phyloP scores from a whole-genome alignment of 2,888 invertebrate genomes.

The Epinotia bilunana region DNA sequence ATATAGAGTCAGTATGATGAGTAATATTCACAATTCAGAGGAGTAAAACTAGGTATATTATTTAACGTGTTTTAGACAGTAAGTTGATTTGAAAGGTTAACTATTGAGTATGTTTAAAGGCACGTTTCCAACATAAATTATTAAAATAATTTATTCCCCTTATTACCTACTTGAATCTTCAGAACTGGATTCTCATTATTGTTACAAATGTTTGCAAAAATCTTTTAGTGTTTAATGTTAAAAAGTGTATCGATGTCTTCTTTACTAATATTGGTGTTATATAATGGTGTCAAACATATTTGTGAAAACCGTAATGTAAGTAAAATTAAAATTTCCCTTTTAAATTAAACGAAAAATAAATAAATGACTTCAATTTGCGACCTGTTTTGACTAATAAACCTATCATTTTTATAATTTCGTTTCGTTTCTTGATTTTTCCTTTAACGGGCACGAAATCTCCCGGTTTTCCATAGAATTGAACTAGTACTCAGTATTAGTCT shows the following conservation, averaged over 20 bases:
- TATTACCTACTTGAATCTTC: background rate
- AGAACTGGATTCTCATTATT: background rate
- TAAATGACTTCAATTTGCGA: slow-evolving; percentile 14
- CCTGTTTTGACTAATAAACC: background rate
- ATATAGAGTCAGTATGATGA: too few species aligned
- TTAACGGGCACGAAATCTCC: too few species aligned
- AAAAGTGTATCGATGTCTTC: slow-evolving; percentile 8
- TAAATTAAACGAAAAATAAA: background rate
- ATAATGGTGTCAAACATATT: slow-evolving; percentile 18
- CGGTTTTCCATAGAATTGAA: too few species aligned
- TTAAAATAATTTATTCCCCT: background rate
- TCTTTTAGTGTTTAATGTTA: background rate
- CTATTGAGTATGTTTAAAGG: background rate
- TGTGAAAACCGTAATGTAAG: slow-evolving; percentile 10
- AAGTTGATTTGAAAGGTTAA: background rate
- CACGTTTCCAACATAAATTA: background rate
- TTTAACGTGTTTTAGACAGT: background rate
- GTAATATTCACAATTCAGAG: too few species aligned
- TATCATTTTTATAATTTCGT: too few species aligned
- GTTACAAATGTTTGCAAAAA: background rate
- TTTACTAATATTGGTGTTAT: slow-evolving; percentile 9
- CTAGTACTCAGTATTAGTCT: too few species aligned
- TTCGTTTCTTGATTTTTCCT: too few species aligned
- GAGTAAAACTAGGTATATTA: too few species aligned
- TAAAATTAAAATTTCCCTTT: background rate